Conservation (phyloP, 2,888 invertebrate genomes). For the Noctua janthe region DNA sequence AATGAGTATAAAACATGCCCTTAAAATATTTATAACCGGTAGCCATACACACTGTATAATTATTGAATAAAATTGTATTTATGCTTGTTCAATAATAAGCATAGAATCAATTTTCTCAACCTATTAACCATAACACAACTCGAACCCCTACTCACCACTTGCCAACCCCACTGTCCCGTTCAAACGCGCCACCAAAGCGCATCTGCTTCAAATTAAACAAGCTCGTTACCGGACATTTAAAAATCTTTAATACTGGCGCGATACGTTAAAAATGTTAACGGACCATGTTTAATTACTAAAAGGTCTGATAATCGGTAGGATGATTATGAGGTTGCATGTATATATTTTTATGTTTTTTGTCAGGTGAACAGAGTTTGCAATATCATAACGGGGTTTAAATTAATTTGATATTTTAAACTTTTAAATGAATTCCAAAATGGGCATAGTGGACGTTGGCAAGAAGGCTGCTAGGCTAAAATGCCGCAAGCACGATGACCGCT, state of each 20-base stretch:
- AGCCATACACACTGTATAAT: no score
- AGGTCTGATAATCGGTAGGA: constrained; percentile 64
- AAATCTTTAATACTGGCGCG: constrained; percentile 80
- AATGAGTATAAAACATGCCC: no score
- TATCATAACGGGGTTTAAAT: constrained; percentile 1
- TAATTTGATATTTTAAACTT: neutral
- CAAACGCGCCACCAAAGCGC: constrained; percentile 71
- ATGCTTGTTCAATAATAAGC: neutral
- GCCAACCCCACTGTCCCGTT: constrained; percentile 56
- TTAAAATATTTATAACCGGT: no score
- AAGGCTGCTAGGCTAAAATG: no score
- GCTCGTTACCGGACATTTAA: constrained; percentile 75
- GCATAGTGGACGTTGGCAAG: no score
- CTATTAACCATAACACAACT: neutral
- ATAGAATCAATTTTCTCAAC: neutral
- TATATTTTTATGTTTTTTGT: constrained; percentile 41
- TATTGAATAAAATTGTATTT: no score
- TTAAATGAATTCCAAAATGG: no score
- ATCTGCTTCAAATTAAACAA: constrained; percentile 79
- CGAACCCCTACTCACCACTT: constrained; percentile 2
- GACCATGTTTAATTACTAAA: constrained; percentile 73
- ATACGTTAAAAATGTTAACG: constrained; percentile 75
- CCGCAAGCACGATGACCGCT: no score
- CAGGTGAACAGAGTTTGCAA: constrained; percentile 1
- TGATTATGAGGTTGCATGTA: constrained; percentile 53